Percentiles rank a stretch among this genome's conserved stretches.
These are phyloP conservation scores for Megamerina dolium DNA, from an alignment of 2,888 invertebrate species.

Conservation along the genomic window DNA sequence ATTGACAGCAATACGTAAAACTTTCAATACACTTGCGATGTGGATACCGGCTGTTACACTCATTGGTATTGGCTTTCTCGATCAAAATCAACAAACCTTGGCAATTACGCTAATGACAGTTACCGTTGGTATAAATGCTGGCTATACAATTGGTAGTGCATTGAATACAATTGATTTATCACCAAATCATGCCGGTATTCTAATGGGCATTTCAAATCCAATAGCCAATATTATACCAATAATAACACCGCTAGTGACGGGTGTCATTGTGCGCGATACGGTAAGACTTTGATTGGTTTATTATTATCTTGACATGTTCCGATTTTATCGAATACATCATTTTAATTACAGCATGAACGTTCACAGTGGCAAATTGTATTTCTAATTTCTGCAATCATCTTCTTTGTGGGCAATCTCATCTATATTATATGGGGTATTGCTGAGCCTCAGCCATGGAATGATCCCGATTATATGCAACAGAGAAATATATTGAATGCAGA, in stretches of 20 bases:
- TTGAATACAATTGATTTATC: conserved; percentile 59
- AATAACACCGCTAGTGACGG: conserved; percentile 55
- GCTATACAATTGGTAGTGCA: conserved; percentile 45
- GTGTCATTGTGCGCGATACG: conserved; percentile 49
- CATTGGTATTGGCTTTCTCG: conserved; percentile 51
- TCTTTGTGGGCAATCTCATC: conserved; percentile 62
- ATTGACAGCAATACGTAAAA: conserved; percentile 35
- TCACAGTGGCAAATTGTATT: conserved; percentile 71
- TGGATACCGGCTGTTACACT: conserved; percentile 54
- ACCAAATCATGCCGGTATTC: conserved; percentile 58
- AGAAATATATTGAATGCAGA: conserved; percentile 58
- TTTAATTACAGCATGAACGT: conserved; percentile 45
- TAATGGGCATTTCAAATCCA: conserved; percentile 61
- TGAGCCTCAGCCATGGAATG: conserved; percentile 65
- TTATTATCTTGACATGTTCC: background rate
- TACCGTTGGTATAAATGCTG: conserved; percentile 51
- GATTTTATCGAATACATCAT: no score
- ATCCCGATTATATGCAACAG: conserved; percentile 49
- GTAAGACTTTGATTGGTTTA: conserved; percentile 10
- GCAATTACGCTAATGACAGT: conserved; percentile 52
- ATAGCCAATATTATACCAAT: conserved; percentile 56
- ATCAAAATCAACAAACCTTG: conserved; percentile 42
- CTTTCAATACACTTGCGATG: conserved; percentile 39
- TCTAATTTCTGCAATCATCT: conserved; percentile 59
- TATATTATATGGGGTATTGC: conserved; percentile 64